These are phyloP conservation scores for Ecliptopera silaceata DNA, from an alignment of 2,888 invertebrate genomes.

Conservation along the genomic window DNA sequence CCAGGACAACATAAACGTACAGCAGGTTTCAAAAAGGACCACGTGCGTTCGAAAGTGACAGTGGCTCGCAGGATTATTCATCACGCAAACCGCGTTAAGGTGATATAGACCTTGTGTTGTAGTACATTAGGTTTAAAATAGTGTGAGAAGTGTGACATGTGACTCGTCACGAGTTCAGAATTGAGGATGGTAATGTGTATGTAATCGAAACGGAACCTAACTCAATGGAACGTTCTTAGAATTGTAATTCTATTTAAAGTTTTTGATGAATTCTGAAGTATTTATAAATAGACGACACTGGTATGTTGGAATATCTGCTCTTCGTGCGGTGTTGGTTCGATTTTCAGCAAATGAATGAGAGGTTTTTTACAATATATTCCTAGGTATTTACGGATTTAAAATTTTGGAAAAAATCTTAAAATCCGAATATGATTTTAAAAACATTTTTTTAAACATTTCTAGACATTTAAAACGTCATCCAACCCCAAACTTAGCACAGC, in stretches of 20 bases:
- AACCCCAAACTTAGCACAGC: no score
- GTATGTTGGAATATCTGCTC: no score
- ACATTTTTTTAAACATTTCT: no score
- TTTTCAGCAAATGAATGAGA: no score
- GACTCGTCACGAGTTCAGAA: constrained; percentile 20
- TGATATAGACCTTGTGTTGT: constrained; percentile 3
- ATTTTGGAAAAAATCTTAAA: no score
- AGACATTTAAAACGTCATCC: no score
- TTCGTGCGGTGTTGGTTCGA: no score
- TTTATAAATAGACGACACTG: no score
- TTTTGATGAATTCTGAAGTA: no score
- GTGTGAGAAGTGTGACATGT: neutral
- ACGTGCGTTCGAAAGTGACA: constrained; percentile 42
- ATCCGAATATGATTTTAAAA: no score
- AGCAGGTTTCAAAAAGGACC: constrained; percentile 32
- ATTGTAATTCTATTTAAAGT: neutral
- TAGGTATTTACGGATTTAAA: no score
- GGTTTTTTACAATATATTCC: no score
- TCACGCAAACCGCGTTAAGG: neutral
- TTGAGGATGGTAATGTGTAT: constrained; percentile 19
- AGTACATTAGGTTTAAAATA: constrained; percentile 4
- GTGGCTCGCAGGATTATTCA: constrained; percentile 35
- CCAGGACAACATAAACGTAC: constrained; percentile 33
- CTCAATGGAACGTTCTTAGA: neutral
- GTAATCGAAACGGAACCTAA: constrained; percentile 24